A percentile compares a stretch with the other conserved stretches of the same genome.
phyloP scores from a whole-genome alignment of 2,113 vertebrate genomes.

The Azemiops feae region DNA sequence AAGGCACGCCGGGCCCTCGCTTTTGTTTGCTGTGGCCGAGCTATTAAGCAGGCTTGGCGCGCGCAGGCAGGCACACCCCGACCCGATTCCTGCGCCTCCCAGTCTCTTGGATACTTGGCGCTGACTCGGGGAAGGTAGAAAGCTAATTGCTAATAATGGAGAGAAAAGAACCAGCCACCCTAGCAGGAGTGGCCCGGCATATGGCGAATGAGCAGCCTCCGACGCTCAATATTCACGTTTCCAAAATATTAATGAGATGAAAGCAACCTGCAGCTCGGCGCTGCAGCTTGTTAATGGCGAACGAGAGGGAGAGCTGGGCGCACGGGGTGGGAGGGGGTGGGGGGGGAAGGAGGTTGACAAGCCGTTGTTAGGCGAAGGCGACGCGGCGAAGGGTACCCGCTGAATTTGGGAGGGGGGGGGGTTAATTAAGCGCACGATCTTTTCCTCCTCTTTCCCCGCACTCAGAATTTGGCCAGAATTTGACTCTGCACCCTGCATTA shows the following conservation, averaged over 20 bases:
- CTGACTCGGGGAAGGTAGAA: conserved; percentile 77
- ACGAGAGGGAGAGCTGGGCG: not conserved
- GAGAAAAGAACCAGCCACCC: conserved; percentile 82
- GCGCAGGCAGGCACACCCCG: conserved; percentile 63
- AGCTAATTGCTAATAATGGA: conserved; percentile 84
- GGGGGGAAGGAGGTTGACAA: conserved; percentile 50
- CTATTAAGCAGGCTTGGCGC: conserved; percentile 75
- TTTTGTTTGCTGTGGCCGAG: conserved; percentile 68
- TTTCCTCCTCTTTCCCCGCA: no score
- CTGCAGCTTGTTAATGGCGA: conserved; percentile 82
- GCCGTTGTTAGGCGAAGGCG: conserved; percentile 72
- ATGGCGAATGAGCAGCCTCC: conserved; percentile 83
- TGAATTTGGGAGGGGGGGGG: conserved; percentile 1
- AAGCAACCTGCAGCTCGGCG: conserved; percentile 82
- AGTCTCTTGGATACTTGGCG: conserved; percentile 85
- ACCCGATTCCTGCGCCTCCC: conserved; percentile 73
- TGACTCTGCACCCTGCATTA: not conserved
- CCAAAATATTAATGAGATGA: conserved; percentile 89
- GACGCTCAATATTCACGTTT: conserved; percentile 81
- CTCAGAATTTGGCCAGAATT: not conserved
- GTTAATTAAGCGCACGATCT: not conserved
- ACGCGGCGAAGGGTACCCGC: conserved; percentile 54
- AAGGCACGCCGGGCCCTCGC: conserved; percentile 69
- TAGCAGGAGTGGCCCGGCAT: conserved; percentile 83
- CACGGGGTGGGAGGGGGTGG: accelerated